These are phyloP conservation scores for Stenchaetothrips biformis DNA, from an alignment of 2,888 invertebrate genomes.

Conservation along the genomic window DNA sequence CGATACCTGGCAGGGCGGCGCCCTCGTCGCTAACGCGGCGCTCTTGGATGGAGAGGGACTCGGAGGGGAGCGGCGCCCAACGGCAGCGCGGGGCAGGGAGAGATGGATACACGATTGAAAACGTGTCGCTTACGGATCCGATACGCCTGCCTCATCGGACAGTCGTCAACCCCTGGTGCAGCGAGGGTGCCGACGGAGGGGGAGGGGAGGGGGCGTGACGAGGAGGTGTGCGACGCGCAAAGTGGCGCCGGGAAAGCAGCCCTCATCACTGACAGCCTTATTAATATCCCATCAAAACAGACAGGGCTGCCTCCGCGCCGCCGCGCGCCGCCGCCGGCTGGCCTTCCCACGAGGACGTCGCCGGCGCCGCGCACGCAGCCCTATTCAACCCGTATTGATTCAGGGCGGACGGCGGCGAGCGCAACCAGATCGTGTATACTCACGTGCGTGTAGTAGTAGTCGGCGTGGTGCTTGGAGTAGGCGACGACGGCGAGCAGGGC, in stretches of 20 bases:
- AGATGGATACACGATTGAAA: background rate
- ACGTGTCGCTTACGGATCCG: background rate
- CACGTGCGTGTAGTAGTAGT: slow-evolving; percentile 75
- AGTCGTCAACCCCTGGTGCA: background rate
- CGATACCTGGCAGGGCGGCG: too few relatives aligned
- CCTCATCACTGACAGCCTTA: slow-evolving; percentile 14
- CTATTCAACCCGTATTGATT: too few relatives aligned
- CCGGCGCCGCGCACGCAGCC: background rate
- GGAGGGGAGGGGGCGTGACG: background rate
- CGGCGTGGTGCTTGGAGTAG: slow-evolving; percentile 64
- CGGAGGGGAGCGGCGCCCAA: too few relatives aligned
- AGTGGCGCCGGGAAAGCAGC: background rate
- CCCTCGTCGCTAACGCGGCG: too few relatives aligned
- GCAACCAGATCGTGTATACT: slow-evolving; percentile 51
- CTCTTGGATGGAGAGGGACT: too few relatives aligned
- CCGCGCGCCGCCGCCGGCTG: slow-evolving; percentile 28
- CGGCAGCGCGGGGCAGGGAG: background rate
- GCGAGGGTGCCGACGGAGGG: background rate
- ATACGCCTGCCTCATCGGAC: slow-evolving; percentile 5
- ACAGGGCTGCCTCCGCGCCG: slow-evolving; percentile 31
- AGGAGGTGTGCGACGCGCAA: background rate
- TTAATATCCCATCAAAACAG: slow-evolving; percentile 25
- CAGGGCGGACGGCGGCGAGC: too few relatives aligned
- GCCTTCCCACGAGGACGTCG: slow-evolving; percentile 30
- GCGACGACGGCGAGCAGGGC: slow-evolving; percentile 54